Base-by-base conservation (phyloP, 64 coral and sea anemone genomes). In the Acropora tenuis region DNA sequence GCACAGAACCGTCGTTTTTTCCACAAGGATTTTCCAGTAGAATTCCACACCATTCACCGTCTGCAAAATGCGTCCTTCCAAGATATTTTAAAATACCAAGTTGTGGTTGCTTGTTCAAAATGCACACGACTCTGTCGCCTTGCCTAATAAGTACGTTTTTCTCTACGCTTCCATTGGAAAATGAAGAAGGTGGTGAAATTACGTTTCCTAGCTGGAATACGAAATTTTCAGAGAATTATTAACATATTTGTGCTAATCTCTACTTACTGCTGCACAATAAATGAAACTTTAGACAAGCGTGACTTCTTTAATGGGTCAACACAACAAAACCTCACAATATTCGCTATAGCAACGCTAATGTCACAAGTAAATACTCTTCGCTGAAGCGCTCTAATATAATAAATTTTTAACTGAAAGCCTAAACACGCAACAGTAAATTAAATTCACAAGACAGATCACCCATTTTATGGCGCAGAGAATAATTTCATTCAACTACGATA, bases 11-110 rank as follows among this genome's bases (percentile, higher is more conserved):
- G 57, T 99, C 92, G 58, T 99, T 99, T 88, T 99, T 99, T 4
- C 97, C 97, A 85, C 91, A 99, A 7, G 97, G 61, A 69, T 99
- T 94, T 55, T 75, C 87, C 45, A 99, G 43, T 55, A 91, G 79
- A 49, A 99, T 96, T 8, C 97, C 97, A 78, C 94, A 99, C 97
- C 97, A 99, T 53, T 91, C 84, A 16, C 97, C 97, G 16, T 77
- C 74, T 49, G 94, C 93, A 83, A 99, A 99, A 57, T 99, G 88
- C 4, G 97, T 99, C 40, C 61, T 81, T 16, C 97, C 97, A 69
- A 93, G 75, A 78, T 94, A 99, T 59, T 89, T 93, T n/a, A 96
- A 76, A 55, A 92, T 77, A 75, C 97, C 97, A 67, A 78, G 53
- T 77, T 87, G 82, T 44, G 87, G 78, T 52, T 89, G 85, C 72